phyloP scores from a whole-genome alignment of 2,888 invertebrate genomes.

The Polydrusus pterygomalis region DNA sequence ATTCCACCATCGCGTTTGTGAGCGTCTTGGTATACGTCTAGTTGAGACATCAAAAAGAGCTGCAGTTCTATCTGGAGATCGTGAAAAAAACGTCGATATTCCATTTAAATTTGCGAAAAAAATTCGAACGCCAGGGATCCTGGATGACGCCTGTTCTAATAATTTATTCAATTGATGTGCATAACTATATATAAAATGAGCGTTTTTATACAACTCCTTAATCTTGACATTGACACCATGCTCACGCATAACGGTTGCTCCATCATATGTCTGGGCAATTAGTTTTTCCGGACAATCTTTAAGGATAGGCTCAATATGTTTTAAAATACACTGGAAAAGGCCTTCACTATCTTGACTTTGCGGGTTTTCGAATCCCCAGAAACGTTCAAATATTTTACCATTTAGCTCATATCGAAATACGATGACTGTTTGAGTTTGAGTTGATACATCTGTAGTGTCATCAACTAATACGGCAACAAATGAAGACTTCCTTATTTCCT shows the following conservation, averaged over 20 bases:
- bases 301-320: slow-evolving; percentile 36
- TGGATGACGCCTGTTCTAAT: slow-evolving; percentile 47
- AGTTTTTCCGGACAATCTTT: slow-evolving; percentile 41
- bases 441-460: slow-evolving; percentile 62
- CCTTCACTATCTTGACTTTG: slow-evolving; percentile 47
- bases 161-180: slow-evolving; percentile 51
- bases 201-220: slow-evolving; percentile 38
- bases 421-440: slow-evolving; percentile 58
- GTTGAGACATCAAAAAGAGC: slow-evolving; percentile 2
- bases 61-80: slow-evolving; percentile 25
- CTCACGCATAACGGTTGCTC: slow-evolving; percentile 48
- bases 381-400: slow-evolving; percentile 54
- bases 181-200: slow-evolving; percentile 53
- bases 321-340: slow-evolving; percentile 37
- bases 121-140: slow-evolving; percentile 35
- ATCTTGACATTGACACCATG: slow-evolving; percentile 49
- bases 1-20: slow-evolving; percentile 28
- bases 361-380: slow-evolving; percentile 60
- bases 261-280: slow-evolving; percentile 36
- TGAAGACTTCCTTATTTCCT: slow-evolving; percentile 58
- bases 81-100: slow-evolving; percentile 48
- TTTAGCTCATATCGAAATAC: slow-evolving; percentile 60
- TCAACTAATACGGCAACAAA: slow-evolving; percentile 60
- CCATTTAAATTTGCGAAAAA: slow-evolving; percentile 51
- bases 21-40: slow-evolving; percentile 1